phyloP scores from a whole-genome alignment of 2,797 vertebrate genomes.

The Xerus rutilus region DNA sequence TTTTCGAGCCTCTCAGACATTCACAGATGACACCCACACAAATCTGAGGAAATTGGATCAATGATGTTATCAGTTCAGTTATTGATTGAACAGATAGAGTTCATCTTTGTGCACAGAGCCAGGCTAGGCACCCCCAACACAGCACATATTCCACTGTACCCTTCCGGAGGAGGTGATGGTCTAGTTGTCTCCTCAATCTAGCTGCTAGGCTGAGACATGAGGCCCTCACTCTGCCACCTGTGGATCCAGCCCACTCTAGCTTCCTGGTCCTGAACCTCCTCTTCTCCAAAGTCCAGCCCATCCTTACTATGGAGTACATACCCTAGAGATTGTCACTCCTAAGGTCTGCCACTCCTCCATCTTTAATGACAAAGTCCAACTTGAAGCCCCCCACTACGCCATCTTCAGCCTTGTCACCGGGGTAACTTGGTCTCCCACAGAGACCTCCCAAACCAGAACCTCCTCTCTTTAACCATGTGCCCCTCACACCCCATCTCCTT shows the following conservation, averaged over 20 bases:
- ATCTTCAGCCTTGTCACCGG: background rate
- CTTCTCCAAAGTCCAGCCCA: slow-evolving; percentile 6
- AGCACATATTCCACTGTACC: background rate
- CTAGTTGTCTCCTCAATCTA: background rate
- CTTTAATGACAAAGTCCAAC: background rate
- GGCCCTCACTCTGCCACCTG: background rate
- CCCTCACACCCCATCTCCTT: no score
- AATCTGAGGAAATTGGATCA: background rate
- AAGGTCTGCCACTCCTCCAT: background rate
- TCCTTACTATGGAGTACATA: background rate
- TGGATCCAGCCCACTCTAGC: background rate
- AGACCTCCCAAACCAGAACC: background rate
- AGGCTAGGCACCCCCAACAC: background rate
- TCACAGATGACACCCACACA: background rate
- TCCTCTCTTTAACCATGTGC: background rate
- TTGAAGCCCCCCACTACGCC: background rate
- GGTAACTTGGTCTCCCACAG: background rate
- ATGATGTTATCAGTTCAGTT: background rate
- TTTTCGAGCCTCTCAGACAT: background rate
- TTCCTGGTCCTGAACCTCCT: background rate
- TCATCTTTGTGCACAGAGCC: background rate
- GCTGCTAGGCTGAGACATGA: background rate
- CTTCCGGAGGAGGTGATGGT: background rate
- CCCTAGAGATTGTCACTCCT: background rate
- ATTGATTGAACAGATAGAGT: background rate